Conservation (phyloP, 2,797 vertebrate genomes). For the Arnoldichthys spilopterus region DNA sequence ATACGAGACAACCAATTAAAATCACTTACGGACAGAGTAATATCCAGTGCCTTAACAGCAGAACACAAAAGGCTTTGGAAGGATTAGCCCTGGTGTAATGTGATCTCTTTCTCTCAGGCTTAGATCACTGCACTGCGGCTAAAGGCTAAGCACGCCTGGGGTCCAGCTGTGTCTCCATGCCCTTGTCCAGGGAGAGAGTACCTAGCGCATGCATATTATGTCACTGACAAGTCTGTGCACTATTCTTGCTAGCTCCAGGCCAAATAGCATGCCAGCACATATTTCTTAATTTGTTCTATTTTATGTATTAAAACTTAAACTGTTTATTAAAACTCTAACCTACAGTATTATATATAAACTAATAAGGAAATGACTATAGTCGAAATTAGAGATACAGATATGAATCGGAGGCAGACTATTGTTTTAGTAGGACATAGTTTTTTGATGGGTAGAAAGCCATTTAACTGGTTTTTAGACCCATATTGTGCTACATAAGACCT, state of each 20-base stretch:
- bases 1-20: conserved; percentile 84
- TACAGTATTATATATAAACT: too few relatives aligned
- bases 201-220: not conserved
- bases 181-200: conserved; percentile 16
- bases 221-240: not conserved
- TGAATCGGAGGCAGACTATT: too few relatives aligned
- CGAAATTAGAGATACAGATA: too few relatives aligned
- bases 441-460: too few relatives aligned
- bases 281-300: not conserved
- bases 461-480: too few relatives aligned
- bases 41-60: conserved; percentile 77
- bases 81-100: conserved; percentile 78
- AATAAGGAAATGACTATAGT: too few relatives aligned
- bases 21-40: conserved; percentile 78
- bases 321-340: too few relatives aligned
- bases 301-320: not conserved
- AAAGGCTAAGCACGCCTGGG: conserved; percentile 36
- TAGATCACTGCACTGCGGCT: conserved; percentile 53
- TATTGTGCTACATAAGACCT: too few relatives aligned
- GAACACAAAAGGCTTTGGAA: conserved; percentile 77
- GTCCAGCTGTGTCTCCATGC: conserved; percentile 43
- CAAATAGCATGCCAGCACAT: not conserved
- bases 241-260: not conserved
- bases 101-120: conserved; percentile 76
- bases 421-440: too few relatives aligned